Evolutionary conservation across 2,113 vertebrate genomes (phyloP).

Genomic region (Halcyon senegalensis): DNA sequence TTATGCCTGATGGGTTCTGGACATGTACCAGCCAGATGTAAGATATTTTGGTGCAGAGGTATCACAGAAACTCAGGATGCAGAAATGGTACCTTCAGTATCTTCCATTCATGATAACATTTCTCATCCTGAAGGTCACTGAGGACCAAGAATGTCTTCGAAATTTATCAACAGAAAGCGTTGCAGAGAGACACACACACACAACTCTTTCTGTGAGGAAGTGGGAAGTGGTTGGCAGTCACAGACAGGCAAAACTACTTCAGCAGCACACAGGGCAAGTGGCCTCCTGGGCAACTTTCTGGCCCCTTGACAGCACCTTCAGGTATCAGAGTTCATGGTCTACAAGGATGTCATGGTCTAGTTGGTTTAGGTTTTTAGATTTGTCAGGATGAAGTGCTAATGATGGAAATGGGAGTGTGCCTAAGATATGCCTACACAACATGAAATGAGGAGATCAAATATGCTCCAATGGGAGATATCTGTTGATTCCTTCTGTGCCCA

Average conservation of each 20-base stretch:
- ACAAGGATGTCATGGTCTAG: not conserved
- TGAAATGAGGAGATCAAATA: not conserved
- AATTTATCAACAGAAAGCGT: not conserved
- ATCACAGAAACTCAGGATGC: not conserved
- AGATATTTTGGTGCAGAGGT: not conserved
- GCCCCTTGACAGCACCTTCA: not conserved
- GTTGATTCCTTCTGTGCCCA: not conserved
- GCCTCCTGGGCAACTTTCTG: not conserved
- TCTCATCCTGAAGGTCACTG: not conserved
- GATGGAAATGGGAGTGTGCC: not conserved
- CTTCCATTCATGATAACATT: not conserved
- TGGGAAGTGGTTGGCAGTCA: not conserved
- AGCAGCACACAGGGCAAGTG: not conserved
- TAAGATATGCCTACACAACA: not conserved
- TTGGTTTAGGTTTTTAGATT: not conserved
- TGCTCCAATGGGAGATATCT: not conserved
- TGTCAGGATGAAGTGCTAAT: not conserved
- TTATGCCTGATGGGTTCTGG: accelerated
- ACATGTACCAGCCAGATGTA: not conserved
- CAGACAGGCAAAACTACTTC: not conserved
- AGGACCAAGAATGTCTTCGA: not conserved
- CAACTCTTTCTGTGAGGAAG: not conserved
- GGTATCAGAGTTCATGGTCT: not conserved
- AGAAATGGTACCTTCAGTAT: not conserved
- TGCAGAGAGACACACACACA: not conserved